Evolutionary conservation across 2,797 vertebrate species (phyloP), one percentile per base, ranked within the genome.

Genomic region (Pitangus sulphuratus): DNA sequence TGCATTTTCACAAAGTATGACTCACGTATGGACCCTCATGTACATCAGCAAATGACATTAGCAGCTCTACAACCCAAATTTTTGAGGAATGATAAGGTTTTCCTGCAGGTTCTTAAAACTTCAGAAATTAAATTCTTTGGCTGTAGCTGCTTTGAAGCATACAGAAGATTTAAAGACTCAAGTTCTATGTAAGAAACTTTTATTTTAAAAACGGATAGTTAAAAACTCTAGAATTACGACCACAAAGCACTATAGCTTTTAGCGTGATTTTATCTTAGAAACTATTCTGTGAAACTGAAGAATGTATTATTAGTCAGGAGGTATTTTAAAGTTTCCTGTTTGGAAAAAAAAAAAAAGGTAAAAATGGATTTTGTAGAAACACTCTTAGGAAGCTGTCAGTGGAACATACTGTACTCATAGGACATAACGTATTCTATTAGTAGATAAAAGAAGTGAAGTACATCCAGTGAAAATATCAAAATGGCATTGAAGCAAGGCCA

Each of bases 401-500:
- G 58, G 86, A 94, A 86, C 90, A 57, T 2, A 65, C 42, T 77
- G 85, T 90, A 91, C 91, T 79, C 60, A 83, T 13, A 91, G 72
- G 58, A 89, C 85, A 60, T 50, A 80, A 35, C 0, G 1, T 88
- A 54, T 89, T 68, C 57, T 76, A 53, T 77, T 83, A 66, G 71
- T 17, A 91, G 62, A 93, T 75, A 95, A 93, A 97, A 91, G 20
- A 48, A 80, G 15, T 76, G 35, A 81, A 68, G 48, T 62, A 82
- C 56, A 80, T 61, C 45, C 71, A 89, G 30, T 28, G 24, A 84
- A 96, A 94, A 84, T 47, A 95, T 12, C 68, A 75, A 93, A 90
- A 87, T 77, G 82, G 68, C 93, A 96, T 44, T 90, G 92, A 95
- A 96, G 77, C 51, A 77, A 91, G 48, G 77, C 85, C 93, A 96